Evolutionary conservation across 2,797 vertebrate species (phyloP), one percentile per base, ranked within the genome.

Genomic region (Rhinichthys osculus): DNA sequence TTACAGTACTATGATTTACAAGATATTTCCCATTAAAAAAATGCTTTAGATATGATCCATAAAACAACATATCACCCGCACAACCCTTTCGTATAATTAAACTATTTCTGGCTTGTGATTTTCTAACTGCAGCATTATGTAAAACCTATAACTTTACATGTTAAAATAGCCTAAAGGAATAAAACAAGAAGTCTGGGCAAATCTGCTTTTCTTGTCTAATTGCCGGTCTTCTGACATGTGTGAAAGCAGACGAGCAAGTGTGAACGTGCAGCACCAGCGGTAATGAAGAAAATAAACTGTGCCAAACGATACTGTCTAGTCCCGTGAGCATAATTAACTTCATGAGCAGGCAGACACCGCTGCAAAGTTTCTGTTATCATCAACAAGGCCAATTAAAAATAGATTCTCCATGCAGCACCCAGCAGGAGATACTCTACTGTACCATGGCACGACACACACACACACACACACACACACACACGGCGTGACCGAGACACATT

Each of bases 271-370:
- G 38, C 35, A 78, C 64, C 23, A 27, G 59, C 67, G 70, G 47
- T 80, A 73, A 81, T 54, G 42, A 80, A 78, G 78, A 84, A 59
- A 84, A 66, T 84, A 87, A 88, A 86, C 52, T 81, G 69, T 62
- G 54, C 59, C 79, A 74, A 79, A 83, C 23, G 83, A 57, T 86
- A 76, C 62, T 62, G 50, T 73, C 84, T 77, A 40, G 17, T 82
- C 89, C 86, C 84, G 40, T 19, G 87, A 57, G 87, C 47, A 72
- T 76, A 86, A 91, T 90, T 89, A 90, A 21, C 83, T n/a, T 59
- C 74, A 64, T 59, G 11, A 81, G 66, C 86, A 76, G 35, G 80
- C 74, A 78, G 73, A 84, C 71, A 27, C 33, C 23, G 10, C 57
- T 64, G 71, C 67, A 76, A 87, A 70, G 79, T 74, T 79, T 84